Percentiles rank a stretch among this genome's conserved stretches.
Evolutionary conservation across 2,888 invertebrate genomes (phyloP).

Genomic region (Protodeltote pygarga): DNA sequence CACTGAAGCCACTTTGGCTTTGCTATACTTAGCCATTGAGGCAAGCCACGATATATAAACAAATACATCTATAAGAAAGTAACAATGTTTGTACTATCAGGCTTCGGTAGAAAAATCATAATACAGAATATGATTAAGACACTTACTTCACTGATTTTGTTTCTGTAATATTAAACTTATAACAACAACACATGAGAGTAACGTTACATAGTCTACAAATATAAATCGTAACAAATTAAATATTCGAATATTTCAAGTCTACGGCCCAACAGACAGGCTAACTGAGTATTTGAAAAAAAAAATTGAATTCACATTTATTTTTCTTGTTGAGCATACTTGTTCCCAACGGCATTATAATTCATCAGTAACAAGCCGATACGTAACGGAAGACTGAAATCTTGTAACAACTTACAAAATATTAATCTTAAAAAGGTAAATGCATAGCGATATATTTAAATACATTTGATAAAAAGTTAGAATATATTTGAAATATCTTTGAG

Average conservation of each 20-base stretch:
- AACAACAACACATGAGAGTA: slow-evolving; percentile 43
- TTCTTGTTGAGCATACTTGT: slow-evolving; percentile 9
- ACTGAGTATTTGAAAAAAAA: slow-evolving; percentile 45
- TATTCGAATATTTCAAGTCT: slow-evolving; percentile 27
- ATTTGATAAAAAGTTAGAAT: slow-evolving; percentile 18
- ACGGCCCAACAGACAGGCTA: slow-evolving; percentile 8
- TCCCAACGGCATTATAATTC: slow-evolving; percentile 32
- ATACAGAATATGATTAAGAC: slow-evolving; percentile 16
- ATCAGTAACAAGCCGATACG: slow-evolving; percentile 6
- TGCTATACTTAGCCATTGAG: slow-evolving; percentile 20
- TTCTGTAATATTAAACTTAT: slow-evolving; percentile 48
- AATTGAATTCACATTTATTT: slow-evolving; percentile 23
- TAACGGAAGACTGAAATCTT: slow-evolving; percentile 60
- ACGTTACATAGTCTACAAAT: slow-evolving; percentile 48
- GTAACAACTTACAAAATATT: slow-evolving; percentile 50
- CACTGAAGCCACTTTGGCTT: slow-evolving; percentile 53
- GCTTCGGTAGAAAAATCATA: slow-evolving; percentile 34
- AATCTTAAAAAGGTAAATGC: slow-evolving; percentile 55
- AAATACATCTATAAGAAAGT: slow-evolving; percentile 22
- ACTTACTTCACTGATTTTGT: slow-evolving; percentile 44
- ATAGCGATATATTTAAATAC: slow-evolving; percentile 32
- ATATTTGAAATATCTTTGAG: slow-evolving; percentile 6
- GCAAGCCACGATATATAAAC: slow-evolving; percentile 21
- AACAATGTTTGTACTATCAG: slow-evolving; percentile 56
- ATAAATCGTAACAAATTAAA: slow-evolving; percentile 31